Base-by-base conservation (phyloP, 2,113 vertebrate genomes). In the Microcebus tavaratra region DNA sequence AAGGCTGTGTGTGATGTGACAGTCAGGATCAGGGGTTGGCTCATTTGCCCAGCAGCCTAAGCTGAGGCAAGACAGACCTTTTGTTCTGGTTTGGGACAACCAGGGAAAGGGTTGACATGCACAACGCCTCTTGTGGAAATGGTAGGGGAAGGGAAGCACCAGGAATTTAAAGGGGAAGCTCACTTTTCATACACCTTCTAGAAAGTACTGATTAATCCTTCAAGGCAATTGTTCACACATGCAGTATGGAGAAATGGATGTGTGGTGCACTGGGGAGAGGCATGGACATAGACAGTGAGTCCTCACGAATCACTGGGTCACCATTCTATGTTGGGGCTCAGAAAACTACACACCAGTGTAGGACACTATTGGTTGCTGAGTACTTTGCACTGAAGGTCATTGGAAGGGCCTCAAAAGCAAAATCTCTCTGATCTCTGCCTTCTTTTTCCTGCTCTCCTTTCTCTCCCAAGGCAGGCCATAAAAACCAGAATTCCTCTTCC, bases 61-160 rank as follows among this genome's bases (percentile, higher is more conserved):
- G 2, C 89, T 73, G 55, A 93, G 70, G 76, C 55, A 91, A 93
- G 65, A 50, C 88, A 86, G 57, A 88, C 5, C 34, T 97, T 88
- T 17, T 45, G 68, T 61, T 63, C 34, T 79, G 73, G 36, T 57
- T 45, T 75, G n/a, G 61, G 67, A 45, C 23, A 59, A 61, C 13
- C 11, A 50, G 88, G 86, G 53, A 75, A 59, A 68, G 63, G 59
- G 21, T 90, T 6, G 55, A 42, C 53, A 57, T 57, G 18, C 36
- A 12, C 17, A 84, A 8, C 42, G 15, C 18, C 39, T 45, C 8
- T 70, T 68, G 48, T 65, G 17, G 82, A 91, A 96, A 82, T 57
- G 59, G 31, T 11, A 45, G 29, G 5, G 48, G 21, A 70, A 70
- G 80, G 7, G 36, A 17, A 93, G 21, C 12, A 55, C 39, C 0